Evolutionary conservation across 23 tunicate genomes (phyloP), one percentile per base, ranked within the genome.

Genomic region (Diplosoma virens): DNA sequence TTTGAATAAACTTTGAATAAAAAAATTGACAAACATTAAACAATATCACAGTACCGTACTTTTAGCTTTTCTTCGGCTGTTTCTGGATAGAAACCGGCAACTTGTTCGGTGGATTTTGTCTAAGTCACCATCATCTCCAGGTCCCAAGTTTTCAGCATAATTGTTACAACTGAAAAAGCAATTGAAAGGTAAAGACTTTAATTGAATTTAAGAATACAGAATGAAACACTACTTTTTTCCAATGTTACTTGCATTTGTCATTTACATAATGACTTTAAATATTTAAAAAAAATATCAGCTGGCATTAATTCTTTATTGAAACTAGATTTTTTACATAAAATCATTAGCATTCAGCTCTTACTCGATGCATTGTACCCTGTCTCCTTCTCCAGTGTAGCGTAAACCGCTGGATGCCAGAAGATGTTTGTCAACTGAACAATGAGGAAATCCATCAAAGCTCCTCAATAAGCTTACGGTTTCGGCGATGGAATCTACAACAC

Each of bases 301-400:
- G n/a, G n/a, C n/a, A n/a, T n/a, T n/a, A n/a, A n/a, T n/a, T n/a
- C n/a, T n/a, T n/a, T n/a, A n/a, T n/a, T n/a, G n/a, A n/a, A n/a
- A n/a, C n/a, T n/a, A n/a, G n/a, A n/a, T n/a, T n/a, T n/a, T n/a
- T n/a, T n/a, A n/a, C n/a, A n/a, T n/a, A n/a, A n/a, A n/a, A n/a
- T n/a, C n/a, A n/a, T n/a, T n/a, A n/a, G n/a, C n/a, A n/a, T 14
- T 41, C 50, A 41, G 11, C 4, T 5, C 34, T 25, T 61, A 79
- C 83, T n/a, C 41, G 58, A 31, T 65, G 59, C 83, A 79, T 34
- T 35, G 37, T 11, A 79, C 83, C 6, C 75, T 25, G 37, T 79
- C 83, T 14, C 17, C 37, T 18, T 25, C 36, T 22, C 83, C 83
- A 16, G 74, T 66, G 59, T 79, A 79, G 67, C 29, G 37, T 35